Percentiles rank a stretch among this genome's conserved stretches.
Evolutionary conservation across 2,888 invertebrate genomes (phyloP).

Genomic region (Cyaniris semiargus): DNA sequence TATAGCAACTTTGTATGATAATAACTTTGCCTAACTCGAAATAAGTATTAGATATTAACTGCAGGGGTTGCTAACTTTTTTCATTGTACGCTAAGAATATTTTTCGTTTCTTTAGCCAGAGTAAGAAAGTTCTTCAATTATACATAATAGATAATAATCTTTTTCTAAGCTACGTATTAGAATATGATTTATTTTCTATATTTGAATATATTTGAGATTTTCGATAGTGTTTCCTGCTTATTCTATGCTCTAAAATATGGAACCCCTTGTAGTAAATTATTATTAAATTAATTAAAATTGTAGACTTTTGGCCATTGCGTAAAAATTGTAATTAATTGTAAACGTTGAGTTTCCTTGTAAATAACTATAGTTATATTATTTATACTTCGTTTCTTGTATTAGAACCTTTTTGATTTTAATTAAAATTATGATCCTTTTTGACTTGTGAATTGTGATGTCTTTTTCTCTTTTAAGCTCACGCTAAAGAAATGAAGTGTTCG

Average conservation of each 20-base stretch:
- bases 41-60: background rate
- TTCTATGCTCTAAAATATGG: background rate
- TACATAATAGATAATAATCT: too few species aligned
- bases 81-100: background rate
- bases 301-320: background rate
- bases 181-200: background rate
- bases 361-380: background rate
- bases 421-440: background rate
- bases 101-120: background rate
- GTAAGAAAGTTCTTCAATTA: too few species aligned
- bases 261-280: background rate
- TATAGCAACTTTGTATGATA: background rate
- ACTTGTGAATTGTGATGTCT: background rate
- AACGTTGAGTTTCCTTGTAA: background rate
- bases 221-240: background rate
- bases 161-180: background rate
- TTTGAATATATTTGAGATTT: background rate
- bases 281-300: background rate
- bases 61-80: background rate
- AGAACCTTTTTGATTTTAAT: background rate
- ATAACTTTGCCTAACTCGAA: conserved; percentile 4
- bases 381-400: background rate
- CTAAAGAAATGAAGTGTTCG: background rate
- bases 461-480: background rate
- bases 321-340: background rate